phyloP scores from a whole-genome alignment of 2,888 invertebrate genomes.

The Conops quadrifasciatus region DNA sequence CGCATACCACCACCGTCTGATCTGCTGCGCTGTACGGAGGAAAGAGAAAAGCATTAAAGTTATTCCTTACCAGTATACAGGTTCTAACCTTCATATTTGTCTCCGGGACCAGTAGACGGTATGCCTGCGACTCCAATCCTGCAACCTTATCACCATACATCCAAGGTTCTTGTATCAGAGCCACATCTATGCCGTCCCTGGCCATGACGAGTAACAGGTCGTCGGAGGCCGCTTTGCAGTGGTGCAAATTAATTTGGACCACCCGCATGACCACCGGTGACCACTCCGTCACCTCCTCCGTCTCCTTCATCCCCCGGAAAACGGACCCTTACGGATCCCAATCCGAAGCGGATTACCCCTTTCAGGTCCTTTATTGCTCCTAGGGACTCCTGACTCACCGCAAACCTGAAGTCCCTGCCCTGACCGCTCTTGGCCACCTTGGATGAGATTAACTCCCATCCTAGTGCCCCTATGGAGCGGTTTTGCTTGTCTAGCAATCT shows the following conservation, averaged over 20 bases:
- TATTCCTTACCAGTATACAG: neutral
- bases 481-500: too few species aligned
- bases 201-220: too few species aligned
- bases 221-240: too few species aligned
- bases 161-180: neutral
- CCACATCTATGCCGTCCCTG: neutral
- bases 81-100: neutral
- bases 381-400: too few species aligned
- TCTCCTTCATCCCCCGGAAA: neutral
- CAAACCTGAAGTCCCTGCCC: too few species aligned
- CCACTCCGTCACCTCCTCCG: neutral
- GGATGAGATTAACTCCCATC: too few species aligned
- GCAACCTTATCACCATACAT: constrained; percentile 4
- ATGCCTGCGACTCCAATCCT: neutral
- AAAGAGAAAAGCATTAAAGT: neutral
- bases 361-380: too few species aligned
- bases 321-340: neutral
- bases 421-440: too few species aligned
- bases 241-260: too few species aligned
- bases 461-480: too few species aligned
- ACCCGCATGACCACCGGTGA: too few species aligned
- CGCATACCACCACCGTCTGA: neutral
- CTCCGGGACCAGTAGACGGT: neutral
- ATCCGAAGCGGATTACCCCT: too few species aligned
- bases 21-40: neutral